Evolutionary conservation across 2,113 vertebrate species (phyloP), one percentile per base, ranked within the genome.

Genomic region (Cromileptes altivelis): DNA sequence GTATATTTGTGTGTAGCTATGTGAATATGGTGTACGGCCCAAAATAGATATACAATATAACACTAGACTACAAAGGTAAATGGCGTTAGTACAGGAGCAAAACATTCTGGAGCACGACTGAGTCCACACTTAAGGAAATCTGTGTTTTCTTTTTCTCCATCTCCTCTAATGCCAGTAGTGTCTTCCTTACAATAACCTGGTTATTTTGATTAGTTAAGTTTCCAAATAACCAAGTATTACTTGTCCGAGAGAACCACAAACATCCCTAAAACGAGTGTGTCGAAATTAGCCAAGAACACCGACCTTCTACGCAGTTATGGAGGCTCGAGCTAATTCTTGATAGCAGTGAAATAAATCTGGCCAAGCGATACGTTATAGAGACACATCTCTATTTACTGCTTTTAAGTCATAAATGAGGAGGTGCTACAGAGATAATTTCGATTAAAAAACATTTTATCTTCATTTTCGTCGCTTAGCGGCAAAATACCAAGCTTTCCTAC

Each of bases 291-390:
- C 4, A 40, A 25, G 0, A 68, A 53, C 21, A 65, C 25, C 4
- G 76, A 83, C 77, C 53, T 55, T 82, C 55, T 80, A 15, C 82
- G 88, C 85, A 87, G 40, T 85, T 79, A 67, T n/a, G 23, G 1
- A 71, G 64, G 55, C 58, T 71, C 8, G 15, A 75, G 88, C 85
- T 80, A 73, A 68, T 14, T 62, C 30, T 61, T 55, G 47, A 23
- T 27, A 49, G 14, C 70, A 55, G 17, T 15, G 15, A 33, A 82
- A 21, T 6, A 12, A 30, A 4, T 12, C 25, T 33, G 3, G 6
- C 52, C 30, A 19, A 25, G 18, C 57, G 37, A 15, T 40, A 7
- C 8, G 1, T 6, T 45, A 6, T 8, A 15, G 11, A n/a, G 12
- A 6, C 2, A 18, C 6, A 9, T 2, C 1, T 8, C 50, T 4